Base-by-base conservation (phyloP, 2,888 invertebrate genomes). In the Scaptomyza polygonia region DNA sequence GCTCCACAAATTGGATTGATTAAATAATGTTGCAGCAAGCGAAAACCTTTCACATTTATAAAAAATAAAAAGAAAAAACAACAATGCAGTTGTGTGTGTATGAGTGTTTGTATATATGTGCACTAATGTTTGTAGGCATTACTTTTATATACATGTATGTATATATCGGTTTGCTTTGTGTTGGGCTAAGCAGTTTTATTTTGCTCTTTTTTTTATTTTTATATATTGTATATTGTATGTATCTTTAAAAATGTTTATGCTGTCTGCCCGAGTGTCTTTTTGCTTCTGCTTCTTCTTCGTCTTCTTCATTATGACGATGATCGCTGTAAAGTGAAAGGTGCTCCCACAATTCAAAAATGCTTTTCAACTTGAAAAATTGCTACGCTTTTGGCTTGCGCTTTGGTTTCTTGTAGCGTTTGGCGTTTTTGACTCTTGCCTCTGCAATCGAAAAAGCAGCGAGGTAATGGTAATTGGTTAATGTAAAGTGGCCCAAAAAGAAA, bases 21-120 rank as follows among this genome's bases (percentile, higher is more conserved):
- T 84, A 84, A 88, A 84, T 88, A 84, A 84, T 84, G 87, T 86
- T 88, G 84, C 84, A 88, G 87, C 84, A 84, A 84, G 87, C 88
- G 81, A 84, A 83, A 84, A 84, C 84, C 84, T 84, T 84, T 84
- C 88, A 84, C 84, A 88, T 88, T 84, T 88, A 88, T 68, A 63
- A 70, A 66, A 74, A n/a, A n/a, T n/a, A 18, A 21, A 21, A 21
- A 3, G 3, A 21, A 25, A 4, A 25, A 25, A 25, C 5, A 25
- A 25, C 25, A 25, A 78, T 78, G 72, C 73, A 68, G 16, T 53
- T 59, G 59, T 75, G 14, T 68, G 44, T 40, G 63, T 55, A 14
- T 42, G 47, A 32, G 18, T 52, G 53, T 44, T 29, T 56, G 12
- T 21, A 40, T 65, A 42, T 25, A 67, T 59, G 59, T 78, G 61